Evolutionary conservation across 1,140 invertebrate species (phyloP).

Genomic region (Diachasma alloeum): DNA sequence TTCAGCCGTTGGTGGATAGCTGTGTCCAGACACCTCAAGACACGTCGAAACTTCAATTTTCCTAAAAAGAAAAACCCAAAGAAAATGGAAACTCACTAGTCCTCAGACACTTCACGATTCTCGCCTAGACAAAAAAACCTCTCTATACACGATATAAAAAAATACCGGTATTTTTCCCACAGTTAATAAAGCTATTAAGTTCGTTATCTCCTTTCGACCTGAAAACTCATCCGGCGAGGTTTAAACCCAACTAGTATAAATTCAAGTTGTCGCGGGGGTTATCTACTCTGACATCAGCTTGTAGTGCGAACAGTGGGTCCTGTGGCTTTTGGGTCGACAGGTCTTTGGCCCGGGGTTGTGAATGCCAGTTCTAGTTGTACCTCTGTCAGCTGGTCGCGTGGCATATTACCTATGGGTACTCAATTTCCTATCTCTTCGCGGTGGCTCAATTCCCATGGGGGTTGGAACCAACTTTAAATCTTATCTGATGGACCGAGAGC

Average conservation of each 20-base stretch:
- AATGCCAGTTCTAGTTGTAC: constrained; percentile 2
- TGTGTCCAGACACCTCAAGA: not conserved
- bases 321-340: constrained; percentile 52
- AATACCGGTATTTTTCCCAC: constrained; percentile 51
- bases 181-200: constrained; percentile 64
- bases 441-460: not conserved
- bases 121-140: not conserved
- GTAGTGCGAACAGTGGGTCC: constrained; percentile 54
- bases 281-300: constrained; percentile 54
- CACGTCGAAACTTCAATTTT: not conserved
- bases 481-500: not conserved
- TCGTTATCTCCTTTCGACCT: constrained; percentile 46
- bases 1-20: not conserved
- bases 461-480: not conserved
- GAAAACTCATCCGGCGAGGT: constrained; percentile 49
- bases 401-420: constrained; percentile 49
- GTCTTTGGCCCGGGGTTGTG: constrained; percentile 39
- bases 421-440: not conserved
- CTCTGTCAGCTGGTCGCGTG: constrained; percentile 54
- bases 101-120: constrained; percentile 9
- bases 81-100: not conserved
- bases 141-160: not conserved
- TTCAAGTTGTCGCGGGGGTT: constrained; percentile 50
- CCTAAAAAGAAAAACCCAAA: not conserved
- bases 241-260: constrained; percentile 53